Conservation (phyloP, 2,797 vertebrate genomes). For the Eospalax fontanierii region DNA sequence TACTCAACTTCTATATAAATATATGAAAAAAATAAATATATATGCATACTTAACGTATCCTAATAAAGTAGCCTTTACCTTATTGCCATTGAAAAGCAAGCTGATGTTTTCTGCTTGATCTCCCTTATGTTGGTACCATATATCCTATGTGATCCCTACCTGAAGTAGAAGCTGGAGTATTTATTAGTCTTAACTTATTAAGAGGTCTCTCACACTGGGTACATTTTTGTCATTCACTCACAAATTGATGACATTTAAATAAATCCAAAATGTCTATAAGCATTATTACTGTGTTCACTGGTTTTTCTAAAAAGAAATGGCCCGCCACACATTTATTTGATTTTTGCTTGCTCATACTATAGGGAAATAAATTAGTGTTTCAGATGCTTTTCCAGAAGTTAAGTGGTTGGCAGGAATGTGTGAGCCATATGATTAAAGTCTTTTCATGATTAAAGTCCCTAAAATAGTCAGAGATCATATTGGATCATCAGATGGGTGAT, state of each 20-base stretch:
- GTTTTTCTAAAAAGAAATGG: constrained; percentile 58
- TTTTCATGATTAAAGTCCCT: constrained; percentile 66
- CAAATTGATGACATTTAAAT: constrained; percentile 60
- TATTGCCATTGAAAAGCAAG: constrained; percentile 37
- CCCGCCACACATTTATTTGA: background rate
- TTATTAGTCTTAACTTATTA: constrained; percentile 56
- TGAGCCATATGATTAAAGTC: constrained; percentile 55
- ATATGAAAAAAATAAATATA: background rate
- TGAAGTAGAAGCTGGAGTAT: constrained; percentile 43
- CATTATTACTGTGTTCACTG: constrained; percentile 16
- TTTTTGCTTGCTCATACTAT: constrained; percentile 58
- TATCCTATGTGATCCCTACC: constrained; percentile 25
- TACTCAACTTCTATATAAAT: background rate
- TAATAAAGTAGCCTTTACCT: constrained; percentile 21
- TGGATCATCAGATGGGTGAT: constrained; percentile 47
- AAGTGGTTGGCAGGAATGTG: constrained; percentile 63
- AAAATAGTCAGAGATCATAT: constrained; percentile 51
- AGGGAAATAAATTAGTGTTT: constrained; percentile 64
- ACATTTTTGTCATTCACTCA: constrained; percentile 68
- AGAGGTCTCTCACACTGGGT: background rate
- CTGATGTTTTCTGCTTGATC: constrained; percentile 28
- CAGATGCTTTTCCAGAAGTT: constrained; percentile 50
- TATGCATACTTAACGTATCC: background rate
- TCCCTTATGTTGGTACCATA: constrained; percentile 18
- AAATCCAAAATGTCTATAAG: constrained; percentile 40